Evolutionary conservation across 2,888 invertebrate genomes (phyloP).

Genomic region (Lepidocyrtinus sp.): DNA sequence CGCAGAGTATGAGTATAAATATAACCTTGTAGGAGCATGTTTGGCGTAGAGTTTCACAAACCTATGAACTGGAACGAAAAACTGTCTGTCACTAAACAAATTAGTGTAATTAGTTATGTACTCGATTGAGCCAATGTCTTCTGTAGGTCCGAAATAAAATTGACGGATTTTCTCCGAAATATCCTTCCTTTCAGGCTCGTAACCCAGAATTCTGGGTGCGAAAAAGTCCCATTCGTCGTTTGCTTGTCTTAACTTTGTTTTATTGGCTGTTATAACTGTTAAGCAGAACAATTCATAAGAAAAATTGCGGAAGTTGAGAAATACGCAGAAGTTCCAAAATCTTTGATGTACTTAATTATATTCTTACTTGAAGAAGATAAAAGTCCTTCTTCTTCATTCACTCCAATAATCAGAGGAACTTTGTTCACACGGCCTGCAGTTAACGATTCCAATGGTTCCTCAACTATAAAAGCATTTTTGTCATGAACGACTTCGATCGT

Average conservation of each 20-base stretch:
- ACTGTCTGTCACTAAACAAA: slow-evolving; percentile 58
- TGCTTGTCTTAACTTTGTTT: slow-evolving; percentile 55
- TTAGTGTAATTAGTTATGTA: slow-evolving; percentile 57
- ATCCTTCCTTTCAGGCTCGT: slow-evolving; percentile 36
- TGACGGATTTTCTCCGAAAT: slow-evolving; percentile 52
- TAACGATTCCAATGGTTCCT: slow-evolving; percentile 60
- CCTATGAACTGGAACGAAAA: slow-evolving; percentile 48
- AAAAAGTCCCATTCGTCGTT: slow-evolving; percentile 57
- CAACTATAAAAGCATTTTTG: slow-evolving; percentile 62
- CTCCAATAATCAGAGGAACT: slow-evolving; percentile 64
- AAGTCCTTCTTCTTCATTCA: slow-evolving; percentile 65
- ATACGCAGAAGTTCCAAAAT: not conserved
- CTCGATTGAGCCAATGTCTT: slow-evolving; percentile 41
- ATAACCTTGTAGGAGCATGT: slow-evolving; percentile 46
- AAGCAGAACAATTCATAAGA: slow-evolving; percentile 2
- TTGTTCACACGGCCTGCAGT: slow-evolving; percentile 60
- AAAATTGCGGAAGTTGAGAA: not conserved
- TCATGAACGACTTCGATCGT: slow-evolving; percentile 65
- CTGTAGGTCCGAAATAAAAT: slow-evolving; percentile 57
- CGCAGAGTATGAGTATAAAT: slow-evolving; percentile 45
- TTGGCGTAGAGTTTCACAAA: slow-evolving; percentile 50
- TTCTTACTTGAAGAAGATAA: slow-evolving; percentile 54
- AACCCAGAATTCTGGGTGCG: slow-evolving; percentile 45
- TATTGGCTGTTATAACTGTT: slow-evolving; percentile 54
- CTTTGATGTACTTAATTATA: no score